phyloP scores from a whole-genome alignment of 23 tunicate species.

The Styela plicata region DNA sequence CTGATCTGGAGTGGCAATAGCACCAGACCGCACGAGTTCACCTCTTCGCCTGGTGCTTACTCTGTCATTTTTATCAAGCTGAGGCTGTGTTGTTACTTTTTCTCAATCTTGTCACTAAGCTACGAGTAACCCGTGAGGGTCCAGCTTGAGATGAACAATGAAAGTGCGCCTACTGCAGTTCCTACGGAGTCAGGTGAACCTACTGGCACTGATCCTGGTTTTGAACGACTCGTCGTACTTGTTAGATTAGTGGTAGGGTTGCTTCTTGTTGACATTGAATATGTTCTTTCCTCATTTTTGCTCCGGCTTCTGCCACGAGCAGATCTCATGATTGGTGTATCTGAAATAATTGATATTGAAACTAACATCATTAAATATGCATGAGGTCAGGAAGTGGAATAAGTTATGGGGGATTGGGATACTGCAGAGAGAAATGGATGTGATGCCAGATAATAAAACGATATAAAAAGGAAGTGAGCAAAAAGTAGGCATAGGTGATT shows the following conservation, averaged over 20 bases:
- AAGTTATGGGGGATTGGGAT: too few species aligned
- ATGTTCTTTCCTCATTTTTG: constrained; percentile 32
- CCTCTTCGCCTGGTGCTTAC: not conserved
- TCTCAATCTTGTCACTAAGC: not conserved
- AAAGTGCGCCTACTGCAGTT: not conserved
- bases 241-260: not conserved
- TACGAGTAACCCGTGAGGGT: not conserved
- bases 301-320: constrained; percentile 18
- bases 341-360: too few species aligned
- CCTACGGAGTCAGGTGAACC: not conserved
- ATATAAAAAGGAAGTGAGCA: too few species aligned
- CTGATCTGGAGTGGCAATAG: not conserved
- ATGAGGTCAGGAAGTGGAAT: too few species aligned
- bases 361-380: too few species aligned
- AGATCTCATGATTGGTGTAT: constrained; percentile 21
- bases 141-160: not conserved
- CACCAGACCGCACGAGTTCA: not conserved
- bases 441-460: too few species aligned
- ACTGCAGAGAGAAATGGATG: too few species aligned
- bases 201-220: not conserved
- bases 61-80: not conserved
- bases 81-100: not conserved
- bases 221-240: not conserved
- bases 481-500: too few species aligned
- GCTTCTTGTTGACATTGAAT: constrained; percentile 26